Evolutionary conservation across 2,113 vertebrate species (phyloP), one percentile per base, ranked within the genome.

Genomic region (Myiagra hebetior): DNA sequence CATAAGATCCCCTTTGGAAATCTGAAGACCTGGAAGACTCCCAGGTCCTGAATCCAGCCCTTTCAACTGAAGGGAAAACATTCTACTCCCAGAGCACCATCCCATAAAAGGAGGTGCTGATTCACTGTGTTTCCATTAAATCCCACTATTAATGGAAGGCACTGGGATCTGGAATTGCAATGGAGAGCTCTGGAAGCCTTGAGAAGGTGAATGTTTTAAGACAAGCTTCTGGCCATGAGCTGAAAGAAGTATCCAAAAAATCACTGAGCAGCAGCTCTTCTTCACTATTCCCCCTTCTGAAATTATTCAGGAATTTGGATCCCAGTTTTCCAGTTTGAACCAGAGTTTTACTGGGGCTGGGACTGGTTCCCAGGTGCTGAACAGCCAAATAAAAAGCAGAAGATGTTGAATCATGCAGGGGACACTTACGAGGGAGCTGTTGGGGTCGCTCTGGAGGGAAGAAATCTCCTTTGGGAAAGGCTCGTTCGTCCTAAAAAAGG

Each of bases 391-490:
- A 49, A 86, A 75, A 81, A 77, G 16, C 9, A 12, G 5, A 72
- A 70, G 28, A 21, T 11, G 23, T 42, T 94, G 46, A 39, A 16
- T 55, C 87, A 93, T 16, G 76, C 42, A 91, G 90, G 35, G 81
- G 78, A 96, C 23, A 98, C 99, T 98, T 97, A 99, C 99, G 99
- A 62, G 99, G 99, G 93, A 99, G 99, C 65, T 99, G 98, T 4
- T 99, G 97, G 23, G 98, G 98, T 89, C 99, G 98, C 37, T 99
- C 99, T 22, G 98, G 98, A 94, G 99, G 99, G 68, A 98, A 98
- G 97, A 99, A 99, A 70, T 99, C 98, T 95, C 98, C 99, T 97
- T 99, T 99, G 26, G 99, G 99, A 92, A 99, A 97, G 21, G 99
- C 99, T 87, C 99, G 98, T 52, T 99, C 99, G 35, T 99, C 99